phyloP scores from a whole-genome alignment of 2,888 invertebrate species.

The Lithophane semibrunnea region DNA sequence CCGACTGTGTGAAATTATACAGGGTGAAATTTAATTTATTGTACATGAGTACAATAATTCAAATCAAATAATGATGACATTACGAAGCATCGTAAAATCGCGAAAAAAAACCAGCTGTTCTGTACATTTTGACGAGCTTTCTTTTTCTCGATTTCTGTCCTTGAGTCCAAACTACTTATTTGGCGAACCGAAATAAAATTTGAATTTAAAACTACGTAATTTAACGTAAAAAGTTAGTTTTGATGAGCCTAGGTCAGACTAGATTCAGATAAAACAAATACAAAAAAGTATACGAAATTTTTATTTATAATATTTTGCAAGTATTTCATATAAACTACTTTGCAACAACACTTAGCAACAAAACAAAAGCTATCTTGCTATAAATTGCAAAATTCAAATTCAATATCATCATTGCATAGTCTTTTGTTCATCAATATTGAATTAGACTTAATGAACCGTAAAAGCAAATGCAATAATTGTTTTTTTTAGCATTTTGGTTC shows the following conservation, averaged over 20 bases:
- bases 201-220: background rate
- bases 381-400: background rate
- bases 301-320: no score
- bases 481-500: background rate
- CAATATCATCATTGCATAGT: background rate
- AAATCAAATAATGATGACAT: no score
- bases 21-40: no score
- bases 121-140: no score
- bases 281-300: no score
- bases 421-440: background rate
- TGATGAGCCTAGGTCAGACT: background rate
- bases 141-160: no score
- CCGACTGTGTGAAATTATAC: no score
- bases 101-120: no score
- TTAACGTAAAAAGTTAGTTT: background rate
- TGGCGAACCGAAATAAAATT: background rate
- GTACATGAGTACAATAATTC: no score
- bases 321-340: background rate
- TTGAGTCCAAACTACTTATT: no score
- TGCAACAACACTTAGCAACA: background rate
- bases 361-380: background rate
- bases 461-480: background rate
- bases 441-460: background rate
- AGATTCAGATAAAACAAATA: no score
- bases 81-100: no score